Evolutionary conservation across 2,113 vertebrate species (phyloP).

Genomic region (Gallinago jamesoni): DNA sequence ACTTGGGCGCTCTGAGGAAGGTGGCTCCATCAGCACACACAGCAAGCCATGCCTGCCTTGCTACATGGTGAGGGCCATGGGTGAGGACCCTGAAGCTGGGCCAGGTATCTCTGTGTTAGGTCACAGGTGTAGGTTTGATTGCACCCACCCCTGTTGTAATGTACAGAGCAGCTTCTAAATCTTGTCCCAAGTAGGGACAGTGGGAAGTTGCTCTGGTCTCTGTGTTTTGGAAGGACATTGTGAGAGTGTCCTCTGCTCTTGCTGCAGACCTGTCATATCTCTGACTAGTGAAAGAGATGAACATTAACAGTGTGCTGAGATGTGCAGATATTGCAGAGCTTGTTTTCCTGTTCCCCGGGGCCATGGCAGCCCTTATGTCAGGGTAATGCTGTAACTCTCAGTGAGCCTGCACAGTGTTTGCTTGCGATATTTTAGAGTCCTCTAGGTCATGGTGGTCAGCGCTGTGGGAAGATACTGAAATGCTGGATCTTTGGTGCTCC

Average conservation of each 20-base stretch:
- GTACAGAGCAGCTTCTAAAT: not conserved
- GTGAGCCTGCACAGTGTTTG: not conserved
- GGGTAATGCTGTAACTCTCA: not conserved
- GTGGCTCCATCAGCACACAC: not conserved
- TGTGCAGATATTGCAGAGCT: not conserved
- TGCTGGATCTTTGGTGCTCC: not conserved
- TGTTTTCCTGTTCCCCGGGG: not conserved
- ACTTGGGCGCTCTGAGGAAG: not conserved
- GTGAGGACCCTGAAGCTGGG: not conserved
- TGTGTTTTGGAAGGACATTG: not conserved
- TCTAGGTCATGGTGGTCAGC: not conserved
- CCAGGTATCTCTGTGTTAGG: rapidly evolving
- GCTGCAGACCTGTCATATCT: not conserved
- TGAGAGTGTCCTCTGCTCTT: not conserved
- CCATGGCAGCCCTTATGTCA: not conserved
- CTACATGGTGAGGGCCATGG: not conserved
- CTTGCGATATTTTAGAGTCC: not conserved
- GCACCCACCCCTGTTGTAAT: not conserved
- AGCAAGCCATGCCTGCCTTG: not conserved
- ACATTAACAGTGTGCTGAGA: not conserved
- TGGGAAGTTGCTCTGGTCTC: not conserved
- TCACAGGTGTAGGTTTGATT: not conserved
- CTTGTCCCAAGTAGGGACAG: not conserved
- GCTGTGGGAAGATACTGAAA: not conserved
- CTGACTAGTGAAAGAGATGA: not conserved